Evolutionary conservation across 1,140 invertebrate species (phyloP), one percentile per base, ranked within the genome.

Genomic region (Octopus sinensis): DNA sequence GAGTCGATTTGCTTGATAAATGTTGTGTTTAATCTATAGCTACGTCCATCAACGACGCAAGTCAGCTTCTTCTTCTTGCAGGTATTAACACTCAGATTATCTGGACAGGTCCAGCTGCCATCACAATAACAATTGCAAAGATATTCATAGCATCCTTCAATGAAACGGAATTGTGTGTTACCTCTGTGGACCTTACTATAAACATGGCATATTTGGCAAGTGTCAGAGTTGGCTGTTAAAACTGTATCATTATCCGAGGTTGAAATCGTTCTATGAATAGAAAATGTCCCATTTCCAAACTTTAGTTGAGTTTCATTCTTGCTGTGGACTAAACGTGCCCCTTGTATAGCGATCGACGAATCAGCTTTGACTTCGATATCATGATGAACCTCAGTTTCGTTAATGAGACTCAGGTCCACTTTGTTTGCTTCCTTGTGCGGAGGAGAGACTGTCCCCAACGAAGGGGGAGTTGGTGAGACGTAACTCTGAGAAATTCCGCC

Each of bases 51-150:
- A 4, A 77, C 76, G 5, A 10, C 17, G 4, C 76, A 77, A 10
- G 7, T 4, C 17, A 23, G 17, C 17, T 6, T 5, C 30, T 73
- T 13, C 17, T 13, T 73, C 68, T 12, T 23, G 54, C 86, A 86
- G 6, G 83, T 78, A 56, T 86, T 84, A 17, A 83, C 71, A 6
- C 86, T 86, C 5, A 80, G 79, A 51, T 83, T 78, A 13, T 79
- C 56, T 0, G 86, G 85, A 79, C 87, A 88, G 1, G 68, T 78
- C 77, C 80, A 83, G n/a, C 80, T 84, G 1, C 87, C 86, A 77
- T 87, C 83, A 77, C 87, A 88, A 5, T 77, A 54, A 78, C 87
- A 88, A 30, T 85, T 78, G 62, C 87, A 88, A 7, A 85, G 79
- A 52, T 82, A 85, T 80, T 83, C 85, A 17, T 84, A 75, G 76